Conservation (phyloP, 2,888 invertebrate genomes). For the Oscheius onirici region DNA sequence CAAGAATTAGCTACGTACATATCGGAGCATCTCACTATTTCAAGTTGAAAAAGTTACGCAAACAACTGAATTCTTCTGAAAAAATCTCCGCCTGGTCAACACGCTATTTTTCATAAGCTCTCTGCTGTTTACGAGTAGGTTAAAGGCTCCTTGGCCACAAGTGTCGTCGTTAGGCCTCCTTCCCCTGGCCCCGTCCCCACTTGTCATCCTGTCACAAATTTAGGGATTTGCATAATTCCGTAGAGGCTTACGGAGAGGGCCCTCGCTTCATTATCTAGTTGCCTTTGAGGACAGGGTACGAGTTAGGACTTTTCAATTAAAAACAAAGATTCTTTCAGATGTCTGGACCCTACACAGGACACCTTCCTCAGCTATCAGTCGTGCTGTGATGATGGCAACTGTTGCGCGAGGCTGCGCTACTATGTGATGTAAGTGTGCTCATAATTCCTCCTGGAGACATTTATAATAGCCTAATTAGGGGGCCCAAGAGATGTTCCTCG, state of each 20-base stretch:
- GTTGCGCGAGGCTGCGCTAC: conserved; percentile 43
- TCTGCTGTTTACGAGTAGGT: too few relatives aligned
- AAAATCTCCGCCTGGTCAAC: too few relatives aligned
- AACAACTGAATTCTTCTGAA: too few relatives aligned
- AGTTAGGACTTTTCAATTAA: not conserved
- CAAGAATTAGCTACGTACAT: too few relatives aligned
- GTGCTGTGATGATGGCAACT: conserved; percentile 51
- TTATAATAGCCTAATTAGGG: conserved; percentile 3
- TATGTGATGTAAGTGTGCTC: conserved; percentile 18
- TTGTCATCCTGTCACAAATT: conserved; percentile 26
- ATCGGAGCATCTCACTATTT: too few relatives aligned
- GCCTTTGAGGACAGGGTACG: not conserved
- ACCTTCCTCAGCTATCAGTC: conserved; percentile 51
- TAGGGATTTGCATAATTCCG: conserved; percentile 29
- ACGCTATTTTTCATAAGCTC: too few relatives aligned
- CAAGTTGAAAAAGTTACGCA: too few relatives aligned
- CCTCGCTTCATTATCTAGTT: conserved; percentile 9
- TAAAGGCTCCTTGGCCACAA: not conserved
- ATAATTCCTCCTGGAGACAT: not conserved
- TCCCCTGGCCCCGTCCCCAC: not conserved
- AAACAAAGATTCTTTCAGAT: conserved; percentile 44
- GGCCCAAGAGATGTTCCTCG: not conserved
- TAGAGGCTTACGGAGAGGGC: conserved; percentile 9
- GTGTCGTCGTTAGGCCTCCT: not conserved
- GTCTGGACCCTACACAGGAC: conserved; percentile 48